Base-by-base conservation (phyloP, 2,888 invertebrate species). In the Acanthococcus lagerstroemiae region DNA sequence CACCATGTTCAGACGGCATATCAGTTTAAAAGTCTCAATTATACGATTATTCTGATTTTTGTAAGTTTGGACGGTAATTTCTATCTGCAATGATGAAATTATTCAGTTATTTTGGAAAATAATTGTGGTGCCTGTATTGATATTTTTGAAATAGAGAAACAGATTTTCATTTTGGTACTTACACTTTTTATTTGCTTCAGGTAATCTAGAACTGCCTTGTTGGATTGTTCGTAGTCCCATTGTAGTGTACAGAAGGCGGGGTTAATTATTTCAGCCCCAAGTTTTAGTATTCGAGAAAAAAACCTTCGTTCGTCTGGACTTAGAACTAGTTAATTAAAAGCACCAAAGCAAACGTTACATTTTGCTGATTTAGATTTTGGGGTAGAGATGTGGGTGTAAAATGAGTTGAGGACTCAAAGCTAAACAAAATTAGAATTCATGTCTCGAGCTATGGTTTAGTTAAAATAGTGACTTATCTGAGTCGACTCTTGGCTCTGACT, bases 151-250 rank as follows among this genome's bases (percentile, higher is more conserved):
- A 48, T n/a, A 26, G 15, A 15, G 6, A 7, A 55, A 55, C 3
- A 26, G 19, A 55, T 4, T 26, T 1, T 55, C 6, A 26, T 26
- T 7, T 22, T 46, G 50, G 9, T 2, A 21, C 50, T 50, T 1
- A 58, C 58, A 9, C 9, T 17, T 58, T 58, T 58, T 21, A 58
- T 17, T 19, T 58, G 58, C 22, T 58, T 58, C 17, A 58, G 12
- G 25, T 58, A 58, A 58, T 58, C 46, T 22, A 58, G 46, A 58
- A 46, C 45, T 15, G 26, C 26, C 19, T 58, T 45, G 12, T 48
- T 58, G 1, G 24, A 46, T 46, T 44, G 44, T 7, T 58, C 58
- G 15, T 5, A 46, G 25, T 58, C 58, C 58, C 58, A 58, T 25
- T 46, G 46, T 45, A 58, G 15, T 46, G 58, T 25, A 7, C 46